phyloP scores from a whole-genome alignment of 2,797 vertebrate genomes.

The Ctenopoma multispine region DNA sequence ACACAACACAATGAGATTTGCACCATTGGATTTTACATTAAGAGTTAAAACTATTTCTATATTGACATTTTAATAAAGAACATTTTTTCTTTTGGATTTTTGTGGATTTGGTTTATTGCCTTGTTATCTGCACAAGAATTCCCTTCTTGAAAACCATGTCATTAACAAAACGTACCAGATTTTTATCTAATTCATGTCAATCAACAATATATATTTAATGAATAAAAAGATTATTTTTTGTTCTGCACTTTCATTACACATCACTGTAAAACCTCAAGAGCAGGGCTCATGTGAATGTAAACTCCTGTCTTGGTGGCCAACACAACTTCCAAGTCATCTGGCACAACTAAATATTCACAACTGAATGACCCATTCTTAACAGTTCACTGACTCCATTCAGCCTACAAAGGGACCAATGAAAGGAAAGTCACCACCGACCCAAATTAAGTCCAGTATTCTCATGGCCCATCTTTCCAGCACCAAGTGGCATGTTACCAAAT shows the following conservation, averaged over 20 bases:
- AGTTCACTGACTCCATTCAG: constrained; percentile 82
- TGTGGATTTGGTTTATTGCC: background rate
- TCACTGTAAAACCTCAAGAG: background rate
- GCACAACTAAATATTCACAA: constrained; percentile 78
- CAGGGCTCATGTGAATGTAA: constrained; percentile 7
- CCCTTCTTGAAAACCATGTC: background rate
- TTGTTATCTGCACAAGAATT: background rate
- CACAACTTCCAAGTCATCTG: constrained; percentile 57
- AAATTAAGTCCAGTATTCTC: constrained; percentile 57
- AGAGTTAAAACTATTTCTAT: background rate
- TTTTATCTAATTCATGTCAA: background rate
- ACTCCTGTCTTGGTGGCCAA: constrained; percentile 24
- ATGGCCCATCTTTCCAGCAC: constrained; percentile 34
- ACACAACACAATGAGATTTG: constrained; percentile 19
- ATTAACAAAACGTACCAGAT: background rate
- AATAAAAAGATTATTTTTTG: background rate
- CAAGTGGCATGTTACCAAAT: constrained; percentile 62
- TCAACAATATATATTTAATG: background rate
- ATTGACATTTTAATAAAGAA: constrained; percentile 2
- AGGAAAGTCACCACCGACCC: constrained; percentile 64
- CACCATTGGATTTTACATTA: constrained; percentile 12
- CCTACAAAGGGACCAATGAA: constrained; percentile 61
- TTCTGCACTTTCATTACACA: too few species aligned
- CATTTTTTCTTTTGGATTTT: background rate
- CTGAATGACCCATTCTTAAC: constrained; percentile 80